Conservation (phyloP, 2,797 vertebrate genomes). For the Linurgus olivaceus region DNA sequence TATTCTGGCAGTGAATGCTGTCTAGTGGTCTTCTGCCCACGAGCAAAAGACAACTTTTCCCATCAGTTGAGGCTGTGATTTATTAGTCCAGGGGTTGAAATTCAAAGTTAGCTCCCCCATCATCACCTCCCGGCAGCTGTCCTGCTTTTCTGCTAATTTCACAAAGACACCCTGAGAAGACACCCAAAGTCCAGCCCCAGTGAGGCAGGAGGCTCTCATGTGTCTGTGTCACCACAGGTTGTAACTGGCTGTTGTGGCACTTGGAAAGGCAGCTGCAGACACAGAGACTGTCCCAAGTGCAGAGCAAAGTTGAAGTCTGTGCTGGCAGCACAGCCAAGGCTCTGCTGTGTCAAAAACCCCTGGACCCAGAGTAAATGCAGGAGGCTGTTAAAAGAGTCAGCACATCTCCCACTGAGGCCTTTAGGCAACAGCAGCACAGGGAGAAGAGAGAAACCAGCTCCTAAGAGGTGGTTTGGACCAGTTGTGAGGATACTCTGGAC, state of each 20-base stretch:
- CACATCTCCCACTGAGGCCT: neutral
- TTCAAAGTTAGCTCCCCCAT: neutral
- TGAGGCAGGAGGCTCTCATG: neutral
- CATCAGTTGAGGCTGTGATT: neutral
- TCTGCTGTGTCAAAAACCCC: neutral
- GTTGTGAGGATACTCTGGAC: neutral
- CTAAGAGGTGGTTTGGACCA: neutral
- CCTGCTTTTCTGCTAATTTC: neutral
- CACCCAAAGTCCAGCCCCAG: neutral
- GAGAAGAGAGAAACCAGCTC: constrained; percentile 13
- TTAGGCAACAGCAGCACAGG: neutral
- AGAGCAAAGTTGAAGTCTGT: neutral
- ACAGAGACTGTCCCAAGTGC: neutral
- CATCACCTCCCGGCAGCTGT: neutral
- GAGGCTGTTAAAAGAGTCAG: neutral
- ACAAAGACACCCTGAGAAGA: neutral
- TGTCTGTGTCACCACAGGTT: neutral
- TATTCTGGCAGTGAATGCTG: neutral
- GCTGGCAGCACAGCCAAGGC: neutral
- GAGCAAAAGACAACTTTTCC: neutral
- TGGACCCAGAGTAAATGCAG: neutral
- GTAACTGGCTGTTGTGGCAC: constrained; percentile 14
- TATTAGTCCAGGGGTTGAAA: neutral
- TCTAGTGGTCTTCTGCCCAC: neutral
- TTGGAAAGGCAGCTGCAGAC: neutral